A percentile compares a stretch with the other conserved stretches of the same genome.
These are phyloP conservation scores for Aurelia aurita complex sp. Pacific DNA, from an alignment of 30 jellyfish, hydroid and myxozoan species.

Conservation along the genomic window DNA sequence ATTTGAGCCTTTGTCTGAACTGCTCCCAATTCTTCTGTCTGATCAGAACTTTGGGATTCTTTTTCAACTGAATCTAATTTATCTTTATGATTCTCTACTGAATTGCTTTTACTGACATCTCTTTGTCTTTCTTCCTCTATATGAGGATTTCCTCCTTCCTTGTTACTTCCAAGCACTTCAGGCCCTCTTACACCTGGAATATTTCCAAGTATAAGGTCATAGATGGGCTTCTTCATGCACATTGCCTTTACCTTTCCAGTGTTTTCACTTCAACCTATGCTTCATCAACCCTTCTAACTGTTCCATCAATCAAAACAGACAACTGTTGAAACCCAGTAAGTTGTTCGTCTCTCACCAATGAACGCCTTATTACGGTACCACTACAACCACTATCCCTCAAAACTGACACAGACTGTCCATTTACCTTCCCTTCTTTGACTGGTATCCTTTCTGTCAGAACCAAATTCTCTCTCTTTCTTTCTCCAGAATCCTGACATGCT, in stretches of 20 bases:
- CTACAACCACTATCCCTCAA: constrained; percentile 11
- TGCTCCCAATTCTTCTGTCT: constrained; percentile 29
- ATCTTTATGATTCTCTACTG: constrained; percentile 10
- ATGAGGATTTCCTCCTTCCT: constrained; percentile 20
- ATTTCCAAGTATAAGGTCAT: constrained; percentile 46
- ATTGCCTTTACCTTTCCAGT: constrained; percentile 29
- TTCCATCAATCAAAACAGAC: not conserved
- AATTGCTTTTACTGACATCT: constrained; percentile 4
- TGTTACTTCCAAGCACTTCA: constrained; percentile 1
- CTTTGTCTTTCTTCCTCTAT: constrained; percentile 12
- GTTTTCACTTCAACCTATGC: too few species aligned
- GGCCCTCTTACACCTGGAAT: constrained; percentile 38
- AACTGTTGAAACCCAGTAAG: not conserved
- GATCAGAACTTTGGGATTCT: not conserved
- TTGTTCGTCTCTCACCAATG: constrained; percentile 6
- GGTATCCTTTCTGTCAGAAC: not conserved
- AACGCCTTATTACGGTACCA: constrained; percentile 7
- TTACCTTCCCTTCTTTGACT: not conserved
- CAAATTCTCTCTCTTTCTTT: too few species aligned
- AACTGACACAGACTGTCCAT: constrained; percentile 10
- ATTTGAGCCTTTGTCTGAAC: constrained; percentile 35
- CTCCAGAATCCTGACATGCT: too few species aligned
- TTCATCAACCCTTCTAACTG: too few species aligned
- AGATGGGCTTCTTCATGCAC: constrained; percentile 28
- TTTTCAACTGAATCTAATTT: not conserved